Percentiles rank a stretch among this genome's conserved stretches.
These are phyloP conservation scores for Hemibagrus wyckioides DNA, from an alignment of 2,113 vertebrate species.

Conservation along the genomic window DNA sequence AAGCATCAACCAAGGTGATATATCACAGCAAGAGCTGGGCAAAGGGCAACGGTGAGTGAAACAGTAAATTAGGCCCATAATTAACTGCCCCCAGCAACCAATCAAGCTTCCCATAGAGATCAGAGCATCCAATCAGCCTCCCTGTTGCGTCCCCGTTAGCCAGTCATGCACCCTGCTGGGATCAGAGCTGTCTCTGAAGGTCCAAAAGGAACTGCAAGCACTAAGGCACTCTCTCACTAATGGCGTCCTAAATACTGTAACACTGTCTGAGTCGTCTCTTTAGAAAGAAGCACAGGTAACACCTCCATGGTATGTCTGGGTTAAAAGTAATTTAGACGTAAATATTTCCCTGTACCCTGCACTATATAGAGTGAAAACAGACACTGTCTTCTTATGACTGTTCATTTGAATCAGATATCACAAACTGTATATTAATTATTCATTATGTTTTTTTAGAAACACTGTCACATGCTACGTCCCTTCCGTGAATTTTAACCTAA, in stretches of 20 bases:
- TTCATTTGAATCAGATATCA: neutral
- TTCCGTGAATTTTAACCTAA: neutral
- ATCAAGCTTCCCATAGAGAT: conserved; percentile 42
- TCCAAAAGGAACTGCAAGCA: conserved; percentile 12
- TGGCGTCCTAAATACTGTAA: neutral
- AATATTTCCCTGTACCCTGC: neutral
- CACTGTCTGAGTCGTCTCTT: conserved; percentile 7
- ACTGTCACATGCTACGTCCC: neutral
- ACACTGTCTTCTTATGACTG: neutral
- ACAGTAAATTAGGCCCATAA: conserved; percentile 41
- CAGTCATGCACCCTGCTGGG: conserved; percentile 40
- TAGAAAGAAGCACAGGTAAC: neutral
- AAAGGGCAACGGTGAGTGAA: conserved; percentile 33
- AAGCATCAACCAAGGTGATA: neutral
- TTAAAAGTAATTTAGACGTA: neutral
- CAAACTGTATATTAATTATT: neutral
- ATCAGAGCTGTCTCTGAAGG: conserved; percentile 35
- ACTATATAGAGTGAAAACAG: neutral
- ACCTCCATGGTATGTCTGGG: neutral
- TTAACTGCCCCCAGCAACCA: conserved; percentile 43
- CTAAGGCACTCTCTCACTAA: conserved; percentile 4
- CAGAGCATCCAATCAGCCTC: conserved; percentile 48
- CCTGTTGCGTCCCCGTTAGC: conserved; percentile 27
- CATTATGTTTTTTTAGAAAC: neutral
- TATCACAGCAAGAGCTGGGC: conserved; percentile 21